phyloP scores from a whole-genome alignment of 2,113 vertebrate species.

The Galeopterus variegatus region DNA sequence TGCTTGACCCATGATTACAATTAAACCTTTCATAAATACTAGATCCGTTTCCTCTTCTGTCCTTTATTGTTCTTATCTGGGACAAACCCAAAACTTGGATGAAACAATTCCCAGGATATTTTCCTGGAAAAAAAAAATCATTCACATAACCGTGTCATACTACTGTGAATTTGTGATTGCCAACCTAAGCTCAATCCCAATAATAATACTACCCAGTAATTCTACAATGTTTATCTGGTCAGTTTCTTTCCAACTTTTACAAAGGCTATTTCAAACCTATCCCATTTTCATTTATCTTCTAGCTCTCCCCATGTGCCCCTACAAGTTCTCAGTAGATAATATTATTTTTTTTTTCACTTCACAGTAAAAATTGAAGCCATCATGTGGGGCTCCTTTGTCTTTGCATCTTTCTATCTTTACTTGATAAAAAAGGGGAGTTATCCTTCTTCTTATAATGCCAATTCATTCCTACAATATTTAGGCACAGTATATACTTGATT shows the following conservation, averaged over 20 bases:
- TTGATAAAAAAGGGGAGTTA: not conserved
- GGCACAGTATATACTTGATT: not conserved
- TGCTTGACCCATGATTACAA: not conserved
- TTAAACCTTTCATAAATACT: not conserved
- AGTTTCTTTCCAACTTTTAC: conserved; percentile 4
- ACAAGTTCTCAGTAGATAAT: not conserved
- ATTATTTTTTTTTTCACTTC: not conserved
- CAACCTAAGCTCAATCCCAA: not conserved
- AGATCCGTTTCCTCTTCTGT: not conserved
- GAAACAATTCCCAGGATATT: not conserved
- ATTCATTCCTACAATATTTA: not conserved
- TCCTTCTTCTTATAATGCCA: not conserved
- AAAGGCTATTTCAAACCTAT: not conserved
- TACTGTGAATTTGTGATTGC: not conserved
- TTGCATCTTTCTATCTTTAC: not conserved
- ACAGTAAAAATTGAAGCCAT: not conserved
- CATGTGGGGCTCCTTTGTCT: not conserved
- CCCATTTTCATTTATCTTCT: conserved; percentile 41
- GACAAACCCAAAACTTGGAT: not conserved
- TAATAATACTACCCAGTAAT: not conserved
- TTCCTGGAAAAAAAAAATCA: not conserved
- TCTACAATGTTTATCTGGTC: not conserved
- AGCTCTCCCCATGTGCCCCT: not conserved
- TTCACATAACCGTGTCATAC: not conserved
- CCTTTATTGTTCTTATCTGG: not conserved